Percentiles rank a stretch among this genome's conserved stretches.
These are phyloP conservation scores for Leptodactylus fuscus DNA, from an alignment of 2,113 vertebrate species.

Conservation along the genomic window DNA sequence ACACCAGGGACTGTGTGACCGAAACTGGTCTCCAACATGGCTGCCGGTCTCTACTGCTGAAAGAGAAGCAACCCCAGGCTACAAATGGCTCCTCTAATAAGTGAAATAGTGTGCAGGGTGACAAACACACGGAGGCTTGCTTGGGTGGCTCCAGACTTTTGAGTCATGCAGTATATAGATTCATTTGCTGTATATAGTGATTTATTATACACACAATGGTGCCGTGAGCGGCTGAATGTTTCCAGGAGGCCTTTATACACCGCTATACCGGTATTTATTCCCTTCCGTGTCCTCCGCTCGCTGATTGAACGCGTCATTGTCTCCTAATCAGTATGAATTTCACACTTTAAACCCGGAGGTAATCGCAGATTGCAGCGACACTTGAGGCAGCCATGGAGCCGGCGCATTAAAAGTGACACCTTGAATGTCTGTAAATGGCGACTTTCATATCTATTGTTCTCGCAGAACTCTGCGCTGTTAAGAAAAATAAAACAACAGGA, in stretches of 20 bases:
- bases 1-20: too few relatives aligned
- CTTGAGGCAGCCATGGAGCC: not conserved
- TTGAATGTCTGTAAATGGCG: slow-evolving; percentile 23
- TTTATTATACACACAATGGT: not conserved
- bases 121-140: too few relatives aligned
- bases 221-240: not conserved
- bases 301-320: not conserved
- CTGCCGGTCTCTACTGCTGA: too few relatives aligned
- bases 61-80: too few relatives aligned
- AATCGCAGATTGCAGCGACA: not conserved
- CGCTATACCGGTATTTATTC: not conserved
- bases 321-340: not conserved
- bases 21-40: too few relatives aligned
- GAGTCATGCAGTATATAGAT: too few relatives aligned
- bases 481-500: slow-evolving; percentile 30
- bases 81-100: too few relatives aligned
- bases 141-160: too few relatives aligned
- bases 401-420: not conserved
- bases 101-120: too few relatives aligned
- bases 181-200: not conserved
- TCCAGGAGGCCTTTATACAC: not conserved
- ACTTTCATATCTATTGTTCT: slow-evolving; percentile 25
- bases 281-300: not conserved
- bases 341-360: not conserved
- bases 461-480: not conserved